Evolutionary conservation across 1,140 invertebrate species (phyloP), one percentile per base, ranked within the genome.

Genomic region (Drosophila ironensis): DNA sequence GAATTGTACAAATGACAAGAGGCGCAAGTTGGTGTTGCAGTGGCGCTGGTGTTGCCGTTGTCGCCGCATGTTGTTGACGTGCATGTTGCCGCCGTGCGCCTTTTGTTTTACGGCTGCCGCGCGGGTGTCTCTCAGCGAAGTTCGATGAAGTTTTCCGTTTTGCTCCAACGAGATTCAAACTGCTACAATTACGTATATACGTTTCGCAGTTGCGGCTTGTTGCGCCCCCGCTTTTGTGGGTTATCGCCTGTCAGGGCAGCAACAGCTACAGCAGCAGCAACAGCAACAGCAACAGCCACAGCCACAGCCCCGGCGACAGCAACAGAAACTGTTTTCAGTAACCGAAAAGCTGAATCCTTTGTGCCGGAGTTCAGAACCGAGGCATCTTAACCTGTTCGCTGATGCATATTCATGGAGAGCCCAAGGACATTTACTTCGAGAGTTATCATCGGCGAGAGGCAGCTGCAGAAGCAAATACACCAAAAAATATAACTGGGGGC

Each of bases 1-100:
- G 78, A 82, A 84, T 82, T 82, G 53, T 70, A 78, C 69, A 78
- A 82, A 84, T 78, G 77, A 82, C 77, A 84, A 77, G 57, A 69
- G 57, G 61, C 75, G 70, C 77, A 75, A 84, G 56, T 59, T 72
- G 72, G 46, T 38, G 59, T n/a, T 56, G 72, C 33, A 33, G 69
- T 14, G 50, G 71, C 17, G 33, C 16, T 53, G 57, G 45, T 44
- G 75, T 41, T 57, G 71, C 48, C 50, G 76, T 59, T 64, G 67
- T 53, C 67, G 72, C 77, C 77, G 69, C 72, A 76, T 82, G 77
- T 69, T 82, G 77, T 72, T 82, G 72, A 82, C 77, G 61, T 82
- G 68, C 61, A 75, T 84, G 72, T 67, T 81, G 76, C 72, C 45
- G 67, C 74, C 44, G 59, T 54, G 35, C 52, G 51, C 40, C 71